phyloP scores from a whole-genome alignment of 2,797 vertebrate genomes.

The Paramormyrops hopkinsi region DNA sequence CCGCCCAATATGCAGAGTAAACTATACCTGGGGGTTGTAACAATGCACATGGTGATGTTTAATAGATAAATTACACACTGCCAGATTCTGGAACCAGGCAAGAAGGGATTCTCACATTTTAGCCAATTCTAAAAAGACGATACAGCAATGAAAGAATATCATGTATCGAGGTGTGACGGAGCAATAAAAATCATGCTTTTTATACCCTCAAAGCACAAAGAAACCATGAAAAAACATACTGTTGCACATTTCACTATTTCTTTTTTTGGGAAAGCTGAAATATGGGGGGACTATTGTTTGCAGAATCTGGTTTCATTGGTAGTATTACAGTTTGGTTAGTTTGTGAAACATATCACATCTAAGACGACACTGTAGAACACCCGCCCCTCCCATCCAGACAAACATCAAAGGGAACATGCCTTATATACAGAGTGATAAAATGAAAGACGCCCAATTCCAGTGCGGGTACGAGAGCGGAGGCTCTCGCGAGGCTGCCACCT shows the following conservation, averaged over 20 bases:
- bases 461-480: background rate
- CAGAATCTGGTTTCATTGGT: background rate
- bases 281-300: background rate
- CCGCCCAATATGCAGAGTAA: background rate
- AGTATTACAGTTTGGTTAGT: background rate
- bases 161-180: background rate
- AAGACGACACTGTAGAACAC: background rate
- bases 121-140: background rate
- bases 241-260: background rate
- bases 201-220: background rate
- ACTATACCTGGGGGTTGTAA: background rate
- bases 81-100: background rate
- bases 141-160: background rate
- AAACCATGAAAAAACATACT: background rate
- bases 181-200: background rate
- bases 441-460: background rate
- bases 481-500: background rate
- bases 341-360: background rate
- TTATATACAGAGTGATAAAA: background rate
- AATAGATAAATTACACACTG: background rate
- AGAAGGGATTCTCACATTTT: background rate
- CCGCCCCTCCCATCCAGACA: background rate
- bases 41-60: background rate
- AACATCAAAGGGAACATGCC: background rate
- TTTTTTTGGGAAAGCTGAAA: background rate